Evolutionary conservation across 1,140 invertebrate species (phyloP).

Genomic region (Seison nebaliae): DNA sequence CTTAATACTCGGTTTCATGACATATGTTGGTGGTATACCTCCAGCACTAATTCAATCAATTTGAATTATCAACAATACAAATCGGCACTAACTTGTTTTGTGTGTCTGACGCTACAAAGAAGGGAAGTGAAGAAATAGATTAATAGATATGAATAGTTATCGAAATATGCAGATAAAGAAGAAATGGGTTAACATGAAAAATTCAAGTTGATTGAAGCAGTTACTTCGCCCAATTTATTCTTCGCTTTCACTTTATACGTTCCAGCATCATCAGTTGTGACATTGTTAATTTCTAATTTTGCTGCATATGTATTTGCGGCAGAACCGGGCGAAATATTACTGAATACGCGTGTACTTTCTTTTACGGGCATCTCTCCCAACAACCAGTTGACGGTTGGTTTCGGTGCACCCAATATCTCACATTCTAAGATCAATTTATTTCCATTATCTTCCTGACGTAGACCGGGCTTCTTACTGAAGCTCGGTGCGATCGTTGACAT

Average conservation of each 20-base stretch:
- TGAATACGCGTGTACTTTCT: conserved; percentile 1
- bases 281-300: conserved; percentile 6
- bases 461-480: conserved; percentile 79
- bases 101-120: too few relatives aligned
- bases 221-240: conserved; percentile 78
- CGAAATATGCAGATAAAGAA: neutral
- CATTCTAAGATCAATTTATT: conserved; percentile 71
- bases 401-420: conserved; percentile 62
- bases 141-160: neutral
- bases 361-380: conserved; percentile 45
- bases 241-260: conserved; percentile 79
- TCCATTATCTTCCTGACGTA: conserved; percentile 79
- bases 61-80: neutral
- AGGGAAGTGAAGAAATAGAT: neutral
- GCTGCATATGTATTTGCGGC: conserved; percentile 3
- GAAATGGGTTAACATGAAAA: conserved; percentile 58
- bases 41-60: conserved; percentile 28
- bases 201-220: conserved; percentile 78
- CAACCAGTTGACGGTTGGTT: conserved; percentile 58
- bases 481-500: too few relatives aligned
- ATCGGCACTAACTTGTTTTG: too few relatives aligned
- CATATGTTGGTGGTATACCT: conserved; percentile 80
- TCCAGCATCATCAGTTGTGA: conserved; percentile 41
- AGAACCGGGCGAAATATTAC: neutral
- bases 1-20: conserved; percentile 76